A percentile compares a stretch with the other conserved stretches of the same genome.
phyloP scores from a whole-genome alignment of 2,888 invertebrate species.

The Bhutanitis thaidina region DNA sequence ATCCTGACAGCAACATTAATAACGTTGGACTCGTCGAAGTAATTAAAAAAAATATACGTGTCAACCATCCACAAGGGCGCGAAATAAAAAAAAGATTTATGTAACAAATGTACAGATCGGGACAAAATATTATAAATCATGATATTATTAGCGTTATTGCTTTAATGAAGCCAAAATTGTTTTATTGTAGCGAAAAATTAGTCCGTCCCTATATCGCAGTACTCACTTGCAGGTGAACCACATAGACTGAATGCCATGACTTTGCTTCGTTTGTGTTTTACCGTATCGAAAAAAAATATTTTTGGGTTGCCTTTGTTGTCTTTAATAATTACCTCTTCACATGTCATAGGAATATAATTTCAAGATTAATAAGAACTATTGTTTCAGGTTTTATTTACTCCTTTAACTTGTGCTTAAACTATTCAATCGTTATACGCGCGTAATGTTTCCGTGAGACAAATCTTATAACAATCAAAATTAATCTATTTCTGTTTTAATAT shows the following conservation, averaged over 20 bases:
- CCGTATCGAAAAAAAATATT: not conserved
- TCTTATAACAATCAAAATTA: too few species aligned
- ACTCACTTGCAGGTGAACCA: constrained; percentile 45
- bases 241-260: constrained; percentile 20
- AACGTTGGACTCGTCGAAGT: not conserved
- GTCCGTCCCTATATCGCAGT: constrained; percentile 49
- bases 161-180: constrained; percentile 23
- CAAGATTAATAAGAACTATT: too few species aligned
- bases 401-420: too few species aligned
- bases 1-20: constrained; percentile 2
- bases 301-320: not conserved
- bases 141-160: constrained; percentile 11
- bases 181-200: constrained; percentile 28
- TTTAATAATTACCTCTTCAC: not conserved
- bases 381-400: too few species aligned
- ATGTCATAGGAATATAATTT: too few species aligned
- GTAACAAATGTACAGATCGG: not conserved
- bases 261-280: constrained; percentile 1
- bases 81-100: not conserved
- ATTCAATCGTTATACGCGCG: too few species aligned
- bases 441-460: too few species aligned
- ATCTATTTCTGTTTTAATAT: too few species aligned
- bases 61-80: constrained; percentile 8
- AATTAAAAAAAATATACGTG: constrained; percentile 4
- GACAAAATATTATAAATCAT: not conserved